Conservation (phyloP, 1,140 invertebrate genomes). For the Drosophila punjabiensis region DNA sequence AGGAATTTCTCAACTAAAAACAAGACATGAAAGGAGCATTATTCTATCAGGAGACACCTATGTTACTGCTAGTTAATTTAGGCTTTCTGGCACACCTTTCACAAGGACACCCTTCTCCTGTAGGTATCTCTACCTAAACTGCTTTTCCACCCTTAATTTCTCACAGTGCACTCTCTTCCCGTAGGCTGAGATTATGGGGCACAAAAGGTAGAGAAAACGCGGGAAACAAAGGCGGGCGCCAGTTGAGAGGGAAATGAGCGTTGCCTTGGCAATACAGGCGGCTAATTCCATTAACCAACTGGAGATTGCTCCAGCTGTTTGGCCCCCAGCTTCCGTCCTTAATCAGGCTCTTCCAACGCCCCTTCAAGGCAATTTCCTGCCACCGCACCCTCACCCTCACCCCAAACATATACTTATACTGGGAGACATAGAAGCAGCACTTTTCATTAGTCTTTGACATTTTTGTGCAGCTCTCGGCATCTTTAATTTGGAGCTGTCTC, state of each 20-base stretch:
- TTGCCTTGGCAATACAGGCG: slow-evolving; percentile 21
- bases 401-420: not conserved
- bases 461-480: slow-evolving; percentile 11
- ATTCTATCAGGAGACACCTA: too few relatives aligned
- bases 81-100: too few relatives aligned
- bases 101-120: not conserved
- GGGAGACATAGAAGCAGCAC: not conserved
- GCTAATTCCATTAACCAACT: slow-evolving; percentile 34
- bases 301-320: slow-evolving; percentile 17
- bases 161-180: not conserved
- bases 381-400: not conserved
- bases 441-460: slow-evolving; percentile 23
- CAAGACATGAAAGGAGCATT: too few relatives aligned
- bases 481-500: slow-evolving; percentile 21
- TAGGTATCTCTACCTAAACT: not conserved
- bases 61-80: too few relatives aligned
- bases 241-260: slow-evolving; percentile 27
- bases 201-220: not conserved
- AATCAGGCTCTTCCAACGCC: slow-evolving; percentile 11
- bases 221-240: slow-evolving; percentile 5
- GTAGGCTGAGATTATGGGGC: not conserved
- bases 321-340: not conserved
- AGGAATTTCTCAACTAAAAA: not conserved
- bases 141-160: not conserved
- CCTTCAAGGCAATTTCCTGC: slow-evolving; percentile 13